These are phyloP conservation scores for Drosophila villosipedis DNA, from an alignment of 2,888 invertebrate genomes.

Conservation along the genomic window DNA sequence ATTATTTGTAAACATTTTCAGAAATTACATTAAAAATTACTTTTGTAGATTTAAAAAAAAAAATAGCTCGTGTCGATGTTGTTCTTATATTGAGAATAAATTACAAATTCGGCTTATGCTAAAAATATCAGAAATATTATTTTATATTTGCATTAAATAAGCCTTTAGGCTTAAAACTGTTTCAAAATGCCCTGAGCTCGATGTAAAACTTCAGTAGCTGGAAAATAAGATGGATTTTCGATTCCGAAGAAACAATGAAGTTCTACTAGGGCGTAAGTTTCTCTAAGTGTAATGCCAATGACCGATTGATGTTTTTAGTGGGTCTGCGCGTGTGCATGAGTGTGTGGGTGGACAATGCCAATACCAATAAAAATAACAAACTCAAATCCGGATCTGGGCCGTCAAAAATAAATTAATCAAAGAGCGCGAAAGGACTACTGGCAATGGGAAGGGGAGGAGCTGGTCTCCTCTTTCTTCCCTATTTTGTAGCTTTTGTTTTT, in stretches of 20 bases:
- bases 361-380: slow-evolving; percentile 27
- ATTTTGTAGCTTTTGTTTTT: slow-evolving; percentile 10
- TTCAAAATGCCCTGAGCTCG: neutral
- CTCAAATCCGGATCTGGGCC: slow-evolving; percentile 17
- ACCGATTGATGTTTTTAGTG: slow-evolving; percentile 23
- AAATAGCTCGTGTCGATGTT: neutral
- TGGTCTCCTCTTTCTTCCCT: neutral
- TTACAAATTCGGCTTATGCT: neutral
- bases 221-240: neutral
- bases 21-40: neutral
- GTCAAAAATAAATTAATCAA: slow-evolving; percentile 62
- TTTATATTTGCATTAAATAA: neutral
- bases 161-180: neutral
- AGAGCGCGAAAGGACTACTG: slow-evolving; percentile 51
- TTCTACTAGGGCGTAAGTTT: neutral
- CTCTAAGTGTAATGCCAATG: slow-evolving; percentile 13
- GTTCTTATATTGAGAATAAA: neutral
- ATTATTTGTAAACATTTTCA: neutral
- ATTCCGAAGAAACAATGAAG: neutral
- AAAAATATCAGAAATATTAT: neutral
- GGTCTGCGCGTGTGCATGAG: neutral
- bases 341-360: slow-evolving; percentile 27
- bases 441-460: slow-evolving; percentile 7
- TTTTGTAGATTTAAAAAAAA: neutral
- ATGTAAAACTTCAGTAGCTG: neutral